phyloP scores from a whole-genome alignment of 2,113 vertebrate species.

The Prolemur simus region DNA sequence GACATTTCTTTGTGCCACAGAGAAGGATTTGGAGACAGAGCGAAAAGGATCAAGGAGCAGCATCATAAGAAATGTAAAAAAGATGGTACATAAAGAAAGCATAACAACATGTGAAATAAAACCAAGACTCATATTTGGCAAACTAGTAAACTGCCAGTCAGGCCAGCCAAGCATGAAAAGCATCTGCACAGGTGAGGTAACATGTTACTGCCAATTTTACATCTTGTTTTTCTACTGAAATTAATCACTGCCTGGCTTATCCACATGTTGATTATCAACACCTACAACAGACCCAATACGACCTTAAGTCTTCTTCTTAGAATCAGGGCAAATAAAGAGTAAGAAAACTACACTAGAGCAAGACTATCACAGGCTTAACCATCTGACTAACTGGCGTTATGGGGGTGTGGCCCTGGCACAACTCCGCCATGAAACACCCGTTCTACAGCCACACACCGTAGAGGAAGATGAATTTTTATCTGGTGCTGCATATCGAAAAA shows the following conservation, averaged over 20 bases:
- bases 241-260: not conserved
- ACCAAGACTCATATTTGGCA: not conserved
- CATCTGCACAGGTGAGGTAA: not conserved
- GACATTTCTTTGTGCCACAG: not conserved
- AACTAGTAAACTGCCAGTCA: not conserved
- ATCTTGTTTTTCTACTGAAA: conserved; percentile 23
- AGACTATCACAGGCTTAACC: not conserved
- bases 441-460: conserved; percentile 87
- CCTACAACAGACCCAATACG: not conserved
- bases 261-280: not conserved
- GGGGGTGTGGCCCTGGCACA: not conserved
- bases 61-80: not conserved
- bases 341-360: not conserved
- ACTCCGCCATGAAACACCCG: not conserved
- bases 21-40: not conserved
- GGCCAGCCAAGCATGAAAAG: not conserved
- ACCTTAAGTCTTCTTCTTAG: not conserved
- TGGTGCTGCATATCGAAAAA: conserved; percentile 97
- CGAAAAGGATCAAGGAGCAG: not conserved
- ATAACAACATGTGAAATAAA: not conserved
- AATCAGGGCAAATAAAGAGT: not conserved
- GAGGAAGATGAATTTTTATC: conserved; percentile 94
- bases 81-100: not conserved
- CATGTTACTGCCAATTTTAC: not conserved
- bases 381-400: not conserved